Evolutionary conservation across 2,888 invertebrate species (phyloP).

Genomic region (Urechis unicinctus): DNA sequence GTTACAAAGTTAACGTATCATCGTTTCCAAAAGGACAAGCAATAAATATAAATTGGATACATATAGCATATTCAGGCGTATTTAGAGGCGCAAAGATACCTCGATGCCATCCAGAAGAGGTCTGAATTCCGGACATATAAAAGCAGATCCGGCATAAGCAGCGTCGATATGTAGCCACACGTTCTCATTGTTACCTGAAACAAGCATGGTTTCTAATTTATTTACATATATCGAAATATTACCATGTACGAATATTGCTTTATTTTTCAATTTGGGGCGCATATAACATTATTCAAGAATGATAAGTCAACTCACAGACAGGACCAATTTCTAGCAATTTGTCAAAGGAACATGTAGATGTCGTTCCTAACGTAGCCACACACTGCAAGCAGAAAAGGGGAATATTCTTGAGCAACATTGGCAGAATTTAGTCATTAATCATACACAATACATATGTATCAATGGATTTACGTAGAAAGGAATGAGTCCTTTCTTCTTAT

Average conservation of each 20-base stretch:
- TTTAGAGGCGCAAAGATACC: constrained; percentile 21
- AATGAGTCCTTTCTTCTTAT: constrained; percentile 40
- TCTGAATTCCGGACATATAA: constrained; percentile 92
- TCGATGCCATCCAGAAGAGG: constrained; percentile 70
- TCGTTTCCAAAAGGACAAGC: background rate
- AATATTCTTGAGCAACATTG: too few relatives aligned
- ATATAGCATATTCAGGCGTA: background rate
- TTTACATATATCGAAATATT: background rate
- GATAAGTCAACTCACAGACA: constrained; percentile 58
- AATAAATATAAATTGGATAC: background rate
- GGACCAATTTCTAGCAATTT: constrained; percentile 65
- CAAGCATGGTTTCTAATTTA: too few relatives aligned
- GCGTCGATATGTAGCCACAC: constrained; percentile 98
- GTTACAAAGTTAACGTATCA: background rate
- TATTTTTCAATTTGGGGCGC: background rate
- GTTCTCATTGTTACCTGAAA: constrained; percentile 62
- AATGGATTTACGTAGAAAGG: constrained; percentile 44
- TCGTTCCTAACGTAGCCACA: constrained; percentile 92
- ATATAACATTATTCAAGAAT: background rate
- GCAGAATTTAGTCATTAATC: background rate
- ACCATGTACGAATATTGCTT: background rate
- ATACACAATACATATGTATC: background rate
- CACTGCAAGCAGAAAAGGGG: constrained; percentile 59
- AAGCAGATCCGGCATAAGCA: constrained; percentile 91
- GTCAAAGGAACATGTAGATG: constrained; percentile 94